Percentiles rank a stretch among this genome's conserved stretches.
Conservation (phyloP, 2,113 vertebrate species). For the Caranx ignobilis region DNA sequence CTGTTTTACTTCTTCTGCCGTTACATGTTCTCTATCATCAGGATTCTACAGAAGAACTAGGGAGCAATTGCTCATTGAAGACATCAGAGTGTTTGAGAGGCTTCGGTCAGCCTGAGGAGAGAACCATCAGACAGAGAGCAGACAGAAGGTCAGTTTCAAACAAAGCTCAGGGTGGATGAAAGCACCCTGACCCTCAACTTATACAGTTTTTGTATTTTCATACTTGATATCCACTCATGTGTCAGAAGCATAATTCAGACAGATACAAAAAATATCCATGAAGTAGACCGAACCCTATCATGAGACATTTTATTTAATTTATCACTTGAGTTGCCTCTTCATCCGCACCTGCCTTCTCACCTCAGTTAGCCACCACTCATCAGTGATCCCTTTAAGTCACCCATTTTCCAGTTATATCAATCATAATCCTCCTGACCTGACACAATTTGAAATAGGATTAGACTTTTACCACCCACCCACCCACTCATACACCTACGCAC, state of each 20-base stretch:
- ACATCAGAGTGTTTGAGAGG: neutral
- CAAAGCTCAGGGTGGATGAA: neutral
- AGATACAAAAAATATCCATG: too few relatives aligned
- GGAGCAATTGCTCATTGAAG: neutral
- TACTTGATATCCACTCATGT: too few relatives aligned
- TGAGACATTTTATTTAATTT: neutral
- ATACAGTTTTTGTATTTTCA: too few relatives aligned
- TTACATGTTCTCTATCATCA: neutral
- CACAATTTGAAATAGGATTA: conserved; percentile 57
- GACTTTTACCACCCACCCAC: neutral
- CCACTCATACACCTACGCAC: neutral
- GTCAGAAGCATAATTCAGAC: too few relatives aligned
- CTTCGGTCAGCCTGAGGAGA: neutral
- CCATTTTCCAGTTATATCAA: conserved; percentile 48
- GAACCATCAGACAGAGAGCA: neutral
- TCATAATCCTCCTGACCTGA: conserved; percentile 52
- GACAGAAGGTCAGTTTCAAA: neutral
- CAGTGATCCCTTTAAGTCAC: conserved; percentile 17
- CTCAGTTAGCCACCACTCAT: neutral
- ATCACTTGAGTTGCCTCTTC: neutral
- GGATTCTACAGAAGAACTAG: too few relatives aligned
- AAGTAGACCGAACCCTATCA: too few relatives aligned
- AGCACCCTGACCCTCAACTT: neutral
- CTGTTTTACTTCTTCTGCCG: neutral
- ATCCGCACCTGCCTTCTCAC: neutral